Evolutionary conservation across 2,113 vertebrate genomes (phyloP).

Genomic region (Thermophis baileyi): DNA sequence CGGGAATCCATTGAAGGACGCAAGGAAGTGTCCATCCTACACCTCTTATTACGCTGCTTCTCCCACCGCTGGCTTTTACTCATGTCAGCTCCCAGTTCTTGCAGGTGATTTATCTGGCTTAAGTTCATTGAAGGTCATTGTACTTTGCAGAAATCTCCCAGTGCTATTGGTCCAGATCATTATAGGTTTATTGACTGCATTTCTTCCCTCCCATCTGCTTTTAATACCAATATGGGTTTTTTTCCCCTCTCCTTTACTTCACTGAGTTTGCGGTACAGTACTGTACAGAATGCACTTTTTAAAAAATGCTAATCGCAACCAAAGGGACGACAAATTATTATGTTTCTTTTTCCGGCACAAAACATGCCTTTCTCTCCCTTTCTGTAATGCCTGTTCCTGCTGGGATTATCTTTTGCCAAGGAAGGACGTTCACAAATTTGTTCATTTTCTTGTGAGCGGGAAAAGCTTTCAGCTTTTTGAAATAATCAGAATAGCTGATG

Average conservation of each 20-base stretch:
- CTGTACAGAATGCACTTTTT: not conserved
- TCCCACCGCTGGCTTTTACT: slow-evolving; percentile 40
- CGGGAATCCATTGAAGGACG: slow-evolving; percentile 53
- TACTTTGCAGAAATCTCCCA: slow-evolving; percentile 54
- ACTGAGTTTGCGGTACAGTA: slow-evolving; percentile 41
- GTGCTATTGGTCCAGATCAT: slow-evolving; percentile 60
- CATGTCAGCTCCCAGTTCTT: slow-evolving; percentile 49
- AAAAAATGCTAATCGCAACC: slow-evolving; percentile 18
- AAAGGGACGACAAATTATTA: not conserved
- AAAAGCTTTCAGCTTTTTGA: not conserved
- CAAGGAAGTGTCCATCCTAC: slow-evolving; percentile 10
- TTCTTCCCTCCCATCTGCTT: slow-evolving; percentile 52
- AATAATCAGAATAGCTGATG: not conserved
- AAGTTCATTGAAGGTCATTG: slow-evolving; percentile 70
- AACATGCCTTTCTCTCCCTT: not conserved
- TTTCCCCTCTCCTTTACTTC: slow-evolving; percentile 25
- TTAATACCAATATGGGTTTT: slow-evolving; percentile 45
- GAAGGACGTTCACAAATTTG: not conserved
- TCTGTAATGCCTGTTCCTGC: not conserved
- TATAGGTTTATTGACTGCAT: slow-evolving; percentile 61
- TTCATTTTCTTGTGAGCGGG: not conserved
- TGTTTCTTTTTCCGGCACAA: not conserved
- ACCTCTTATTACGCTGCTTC: slow-evolving; percentile 17
- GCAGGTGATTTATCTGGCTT: slow-evolving; percentile 70
- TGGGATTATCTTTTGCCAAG: not conserved